Base-by-base conservation (phyloP, 2,888 invertebrate species). In the Andrena bucephala region DNA sequence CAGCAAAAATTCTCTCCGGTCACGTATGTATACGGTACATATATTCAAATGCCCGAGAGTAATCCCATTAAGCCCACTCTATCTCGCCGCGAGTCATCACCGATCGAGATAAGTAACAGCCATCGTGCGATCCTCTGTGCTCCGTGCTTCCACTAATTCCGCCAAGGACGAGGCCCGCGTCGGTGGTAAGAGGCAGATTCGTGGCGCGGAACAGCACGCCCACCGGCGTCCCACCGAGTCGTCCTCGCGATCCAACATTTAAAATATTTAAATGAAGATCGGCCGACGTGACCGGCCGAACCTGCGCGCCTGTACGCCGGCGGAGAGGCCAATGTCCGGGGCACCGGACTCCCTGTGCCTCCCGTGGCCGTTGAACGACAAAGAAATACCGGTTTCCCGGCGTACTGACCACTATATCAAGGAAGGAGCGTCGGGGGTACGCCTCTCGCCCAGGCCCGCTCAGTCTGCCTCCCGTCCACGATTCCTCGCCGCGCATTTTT, bases 251-350 rank as follows among this genome's bases (percentile, higher is more conserved):
- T 29, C 36, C 48, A 42, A n/a, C 60, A 82, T 75, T 76, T 54
- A 71, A 76, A 42, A 31, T 52, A 82, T 75, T 76, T 54, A 81
- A 81, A 81, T 81, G 42, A 20, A 65, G 59, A 66, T 67, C 52
- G 62, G 4, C 48, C 48, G 48, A 13, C 60, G 62, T 63, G 31
- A 59, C 24, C 54, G 13, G 36, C 24, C 16, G 3, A 24, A 48
- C 29, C 42, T 57, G 62, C 50, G 67, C 13, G 57, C 24, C 57
- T 62, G 31, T 71, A 31, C 62, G 13, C 27, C 29, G 59, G 76
- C 72, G 77, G 69, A 8, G 87, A 36, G 89, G 89, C 88, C 89
- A 89, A 89, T 83, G 89, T 42, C 89, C 89, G 89, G 54, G 85
- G 78, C 89, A 87, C 75, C 78, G 76, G 75, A 77, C 85, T 81